A percentile compares a stretch with the other conserved stretches of the same genome.
Evolutionary conservation across 2,113 vertebrate species (phyloP).

Genomic region (Suncus etruscus): DNA sequence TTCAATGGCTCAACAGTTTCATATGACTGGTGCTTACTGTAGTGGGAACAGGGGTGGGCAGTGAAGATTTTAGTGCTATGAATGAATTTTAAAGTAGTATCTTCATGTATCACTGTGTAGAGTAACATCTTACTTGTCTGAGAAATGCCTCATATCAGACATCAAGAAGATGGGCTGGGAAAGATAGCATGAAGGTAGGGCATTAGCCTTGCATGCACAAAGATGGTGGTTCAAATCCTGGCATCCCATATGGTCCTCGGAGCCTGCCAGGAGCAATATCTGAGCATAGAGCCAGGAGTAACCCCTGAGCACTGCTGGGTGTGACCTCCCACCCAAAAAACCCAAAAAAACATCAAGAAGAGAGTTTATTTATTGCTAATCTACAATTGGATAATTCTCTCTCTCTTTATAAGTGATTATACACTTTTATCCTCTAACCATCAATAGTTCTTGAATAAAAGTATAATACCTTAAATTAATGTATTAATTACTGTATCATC

Average conservation of each 20-base stretch:
- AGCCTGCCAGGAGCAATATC: too few species aligned
- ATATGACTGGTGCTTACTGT: too few species aligned
- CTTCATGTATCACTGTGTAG: not conserved
- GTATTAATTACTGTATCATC: not conserved
- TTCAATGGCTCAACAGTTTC: not conserved
- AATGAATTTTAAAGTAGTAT: too few species aligned
- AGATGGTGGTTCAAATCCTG: too few species aligned
- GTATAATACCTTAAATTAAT: not conserved
- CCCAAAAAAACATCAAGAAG: not conserved
- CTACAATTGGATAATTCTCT: not conserved
- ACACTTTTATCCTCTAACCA: conserved; percentile 18
- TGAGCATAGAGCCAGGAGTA: too few species aligned
- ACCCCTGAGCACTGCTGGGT: too few species aligned
- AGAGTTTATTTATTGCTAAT: not conserved
- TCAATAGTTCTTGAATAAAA: conserved; percentile 33
- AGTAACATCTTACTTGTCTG: not conserved
- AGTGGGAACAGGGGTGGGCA: too few species aligned
- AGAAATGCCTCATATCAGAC: not conserved
- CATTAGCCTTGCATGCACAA: too few species aligned
- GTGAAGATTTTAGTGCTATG: not conserved
- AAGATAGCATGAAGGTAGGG: too few species aligned
- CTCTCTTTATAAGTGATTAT: not conserved
- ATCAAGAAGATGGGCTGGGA: not conserved
- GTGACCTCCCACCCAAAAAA: too few species aligned
- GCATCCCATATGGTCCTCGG: too few species aligned